Evolutionary conservation across 1,140 invertebrate species (phyloP), one percentile per base, ranked within the genome.

Genomic region (Pachypsylla venusta): DNA sequence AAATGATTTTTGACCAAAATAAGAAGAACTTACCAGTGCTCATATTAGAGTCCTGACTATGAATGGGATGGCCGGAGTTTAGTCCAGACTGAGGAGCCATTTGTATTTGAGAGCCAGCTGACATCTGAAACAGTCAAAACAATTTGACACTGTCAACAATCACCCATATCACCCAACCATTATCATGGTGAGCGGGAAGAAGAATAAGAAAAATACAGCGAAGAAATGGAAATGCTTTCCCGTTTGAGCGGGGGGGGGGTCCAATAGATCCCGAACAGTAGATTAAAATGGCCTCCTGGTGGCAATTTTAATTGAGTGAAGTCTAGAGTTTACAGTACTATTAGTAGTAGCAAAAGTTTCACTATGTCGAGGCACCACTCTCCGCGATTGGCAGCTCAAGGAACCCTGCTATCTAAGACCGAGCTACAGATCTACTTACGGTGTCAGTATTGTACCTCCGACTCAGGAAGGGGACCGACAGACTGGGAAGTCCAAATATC

Each of bases 31-130:
- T 71, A 86, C 85, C 84, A 79, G 87, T 90, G 80, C 88, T 92
- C 84, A 92, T 89, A 81, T 92, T 93, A 75, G 89, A 93, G 80
- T 92, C 89, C 79, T 90, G 88, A 82, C 83, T 91, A 81, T 86
- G 81, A 80, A 82, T 80, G 76, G 83, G 82, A 79, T 87, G 84
- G 78, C 82, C 81, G 58, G 54, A 53, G 79, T 83, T 83, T 79
- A 86, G 79, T 74, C 84, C 85, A 74, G 85, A 84, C 80, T 89
- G 87, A 73, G 86, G 87, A 84, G 87, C 86, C 87, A 89, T 89
- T 82, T 89, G 87, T 83, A 89, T 84, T 81, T 89, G 86, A 79
- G 87, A 85, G 78, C 86, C 86, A 80, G 86, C 86, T 80, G 87
- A 89, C 87, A 89, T 89, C 87, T 90, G 79, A 66, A 87, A 86